A percentile compares a stretch with the other conserved stretches of the same genome.
Evolutionary conservation across 2,797 vertebrate species (phyloP).

Genomic region (Todus mexicanus): DNA sequence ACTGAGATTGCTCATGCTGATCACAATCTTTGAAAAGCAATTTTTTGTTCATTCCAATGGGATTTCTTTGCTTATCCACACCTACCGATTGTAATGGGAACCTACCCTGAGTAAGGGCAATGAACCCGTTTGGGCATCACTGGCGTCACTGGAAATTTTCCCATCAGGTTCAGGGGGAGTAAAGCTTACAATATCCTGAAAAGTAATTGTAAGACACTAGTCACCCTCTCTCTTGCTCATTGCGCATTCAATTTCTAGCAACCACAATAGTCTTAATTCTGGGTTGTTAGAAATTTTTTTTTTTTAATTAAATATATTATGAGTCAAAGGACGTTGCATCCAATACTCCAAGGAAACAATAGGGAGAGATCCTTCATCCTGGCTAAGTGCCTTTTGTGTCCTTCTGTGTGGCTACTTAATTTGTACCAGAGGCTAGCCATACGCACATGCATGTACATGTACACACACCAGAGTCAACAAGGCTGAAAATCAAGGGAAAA

Average conservation of each 20-base stretch:
- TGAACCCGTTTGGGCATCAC: not conserved
- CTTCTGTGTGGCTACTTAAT: constrained; percentile 61
- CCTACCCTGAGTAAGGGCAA: not conserved
- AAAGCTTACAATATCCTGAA: constrained; percentile 28
- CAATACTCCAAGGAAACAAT: constrained; percentile 29
- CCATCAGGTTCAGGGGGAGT: not conserved
- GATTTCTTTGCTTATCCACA: constrained; percentile 38
- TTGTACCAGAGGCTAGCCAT: constrained; percentile 38
- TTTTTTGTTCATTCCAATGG: not conserved
- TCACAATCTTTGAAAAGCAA: not conserved
- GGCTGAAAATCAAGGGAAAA: not conserved
- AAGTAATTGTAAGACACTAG: not conserved
- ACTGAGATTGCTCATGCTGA: constrained; percentile 25
- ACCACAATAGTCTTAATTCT: constrained; percentile 27
- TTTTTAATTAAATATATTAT: constrained; percentile 21
- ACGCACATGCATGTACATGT: not conserved
- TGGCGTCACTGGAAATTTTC: constrained; percentile 42
- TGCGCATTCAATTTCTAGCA: not conserved
- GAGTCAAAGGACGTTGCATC: constrained; percentile 52
- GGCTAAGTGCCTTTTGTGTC: constrained; percentile 38
- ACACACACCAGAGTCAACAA: not conserved
- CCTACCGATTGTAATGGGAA: not conserved
- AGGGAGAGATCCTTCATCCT: constrained; percentile 32
- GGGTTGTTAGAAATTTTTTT: not conserved
- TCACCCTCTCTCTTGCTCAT: not conserved